phyloP scores from a whole-genome alignment of 92 coral and sea anemone species.

The Virgularia gustaviana region DNA sequence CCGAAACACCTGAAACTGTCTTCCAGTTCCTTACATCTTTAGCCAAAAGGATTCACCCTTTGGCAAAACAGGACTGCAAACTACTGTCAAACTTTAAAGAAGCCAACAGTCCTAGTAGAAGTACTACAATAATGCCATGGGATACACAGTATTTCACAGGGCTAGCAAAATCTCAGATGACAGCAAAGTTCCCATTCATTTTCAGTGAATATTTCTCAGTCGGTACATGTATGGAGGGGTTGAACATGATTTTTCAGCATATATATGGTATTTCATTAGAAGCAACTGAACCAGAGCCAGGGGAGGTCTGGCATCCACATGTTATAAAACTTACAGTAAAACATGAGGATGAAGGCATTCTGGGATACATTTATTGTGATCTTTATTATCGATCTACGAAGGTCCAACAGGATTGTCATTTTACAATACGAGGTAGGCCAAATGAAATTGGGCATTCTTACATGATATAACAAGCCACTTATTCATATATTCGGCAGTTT shows the following conservation, averaged over 20 bases:
- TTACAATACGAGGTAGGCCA: constrained; percentile 80
- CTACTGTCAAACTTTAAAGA: constrained; percentile 67
- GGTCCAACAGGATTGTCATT: constrained; percentile 91
- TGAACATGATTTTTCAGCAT: constrained; percentile 63
- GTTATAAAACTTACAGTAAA: constrained; percentile 85
- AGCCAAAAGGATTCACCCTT: constrained; percentile 68
- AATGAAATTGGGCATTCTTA: background rate
- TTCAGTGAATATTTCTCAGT: constrained; percentile 83
- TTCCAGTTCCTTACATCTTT: constrained; percentile 61
- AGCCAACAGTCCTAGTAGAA: constrained; percentile 12
- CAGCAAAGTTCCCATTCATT: constrained; percentile 57
- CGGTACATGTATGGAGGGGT: constrained; percentile 97
- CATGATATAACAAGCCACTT: background rate
- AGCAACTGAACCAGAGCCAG: constrained; percentile 64
- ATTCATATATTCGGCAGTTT: background rate
- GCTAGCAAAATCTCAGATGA: constrained; percentile 69
- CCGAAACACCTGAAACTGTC: constrained; percentile 78
- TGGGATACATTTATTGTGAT: constrained; percentile 95
- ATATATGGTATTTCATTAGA: constrained; percentile 76
- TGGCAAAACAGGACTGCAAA: constrained; percentile 63
- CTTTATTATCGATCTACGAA: constrained; percentile 71
- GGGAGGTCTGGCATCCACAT: constrained; percentile 87
- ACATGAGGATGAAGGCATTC: constrained; percentile 80
- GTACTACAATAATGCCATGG: constrained; percentile 75
- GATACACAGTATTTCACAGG: constrained; percentile 80